Base-by-base conservation (phyloP, 1,140 invertebrate genomes). In the Phenacoccus solenopsis region DNA sequence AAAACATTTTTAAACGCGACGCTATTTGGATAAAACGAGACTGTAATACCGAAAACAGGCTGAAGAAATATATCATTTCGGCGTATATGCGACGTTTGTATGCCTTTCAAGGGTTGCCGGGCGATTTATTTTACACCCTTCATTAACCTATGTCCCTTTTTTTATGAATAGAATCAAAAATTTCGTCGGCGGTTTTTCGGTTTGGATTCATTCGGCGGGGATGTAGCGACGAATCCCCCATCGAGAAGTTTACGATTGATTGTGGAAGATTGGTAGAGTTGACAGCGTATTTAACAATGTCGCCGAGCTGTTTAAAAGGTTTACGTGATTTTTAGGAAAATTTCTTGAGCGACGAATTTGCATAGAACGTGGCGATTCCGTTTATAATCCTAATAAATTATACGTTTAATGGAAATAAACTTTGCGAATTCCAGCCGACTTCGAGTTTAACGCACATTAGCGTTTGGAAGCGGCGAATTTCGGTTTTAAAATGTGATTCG, bases 231-330 rank as follows among this genome's bases (percentile, higher is more conserved):
- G n/a, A n/a, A n/a, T n/a, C n/a, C n/a, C n/a, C n/a, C n/a, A n/a
- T n/a, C n/a, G n/a, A n/a, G n/a, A n/a, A n/a, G n/a, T 38, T 38
- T n/a, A 24, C 9, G n/a, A 59, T 64, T 64, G 22, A 22, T 64
- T 64, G 25, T 25, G 9, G 22, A 24, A 64, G 59, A 64, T 64
- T 27, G 20, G 59, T 24, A 27, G 12, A 27, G 10, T 64, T 64
- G 59, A 64, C 59, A 64, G 59, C 56, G n/a, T 59, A 59, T 59
- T 59, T 59, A 59, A 59, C 56, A 64, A 64, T 22, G 59, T 64
- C 38, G 38, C 16, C 38, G 13, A 5, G 30, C 30, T 13, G 30
- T 32, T 32, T 13, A 13, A 32, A n/a, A n/a, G n/a, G 38, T 49
- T 49, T 49, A 49, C 38, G 38, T 49, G 38, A 49, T 49, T 49